Evolutionary conservation across 2,888 invertebrate species (phyloP), one percentile per base, ranked within the genome.

Genomic region (Glaucopsyche alexis): DNA sequence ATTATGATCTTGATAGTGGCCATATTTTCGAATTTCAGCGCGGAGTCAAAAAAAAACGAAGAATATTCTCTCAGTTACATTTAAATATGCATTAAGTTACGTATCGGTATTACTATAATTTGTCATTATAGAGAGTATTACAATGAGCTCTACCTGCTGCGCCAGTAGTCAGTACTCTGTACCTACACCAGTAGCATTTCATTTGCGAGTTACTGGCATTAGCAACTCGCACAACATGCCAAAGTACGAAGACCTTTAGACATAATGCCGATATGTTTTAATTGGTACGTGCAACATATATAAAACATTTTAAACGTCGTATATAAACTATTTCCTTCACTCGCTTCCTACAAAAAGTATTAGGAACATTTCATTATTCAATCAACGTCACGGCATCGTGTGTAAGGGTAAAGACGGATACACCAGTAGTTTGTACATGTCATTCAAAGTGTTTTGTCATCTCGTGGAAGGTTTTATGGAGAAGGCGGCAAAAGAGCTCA

Each of bases 191-290:
- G 19, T 55, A 55, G 19, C 5, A 55, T 55, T 19, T 55, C 13
- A 4, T 47, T 9, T 19, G 16, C 19, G 19, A 55, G 55, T 55
- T 55, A 55, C 55, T 55, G 55, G 55, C 55, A 3, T 55, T 19
- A 11, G 9, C 19, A 19, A 19, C 4, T 7, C 50, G n/a, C 19
- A 50, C 50, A 6, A 9, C 9, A 55, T 16, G 55, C 60, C 19
- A 69, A 29, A 69, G 69, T 69, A 69, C 49, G 47, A 69, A 69
- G 69, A 69, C 69, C 69, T 69, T 45, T 66, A 69, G 19, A 19
- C 49, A 69, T 49, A 49, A 67, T 11, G 14, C 47, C 29, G 69
- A 47, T 69, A 69, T 45, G 67, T 67, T 47, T 14, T 47, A 67
- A 67, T 67, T 16, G 47, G 16, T 9, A 29, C 47, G 14, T 19